These are phyloP conservation scores for Eurystomus gularis DNA, from an alignment of 2,113 vertebrate species.

Conservation along the genomic window DNA sequence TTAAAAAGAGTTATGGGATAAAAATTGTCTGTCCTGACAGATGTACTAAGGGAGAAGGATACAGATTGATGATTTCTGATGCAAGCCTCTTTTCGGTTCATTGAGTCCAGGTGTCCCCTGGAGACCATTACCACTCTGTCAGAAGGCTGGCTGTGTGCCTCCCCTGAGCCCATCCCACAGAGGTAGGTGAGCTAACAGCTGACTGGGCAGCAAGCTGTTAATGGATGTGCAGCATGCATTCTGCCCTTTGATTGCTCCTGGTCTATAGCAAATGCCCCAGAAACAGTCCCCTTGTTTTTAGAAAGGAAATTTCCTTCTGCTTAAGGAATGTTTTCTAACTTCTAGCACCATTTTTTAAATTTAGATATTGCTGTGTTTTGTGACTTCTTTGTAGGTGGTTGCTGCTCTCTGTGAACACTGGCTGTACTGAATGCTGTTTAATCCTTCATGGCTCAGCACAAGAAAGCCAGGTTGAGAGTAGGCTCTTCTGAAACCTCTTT, in stretches of 20 bases:
- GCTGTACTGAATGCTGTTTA: not conserved
- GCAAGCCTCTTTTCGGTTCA: fast-evolving
- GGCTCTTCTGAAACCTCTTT: not conserved
- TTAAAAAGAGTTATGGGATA: not conserved
- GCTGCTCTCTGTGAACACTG: not conserved
- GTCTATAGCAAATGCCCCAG: not conserved
- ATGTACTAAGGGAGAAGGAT: not conserved
- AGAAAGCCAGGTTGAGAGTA: not conserved
- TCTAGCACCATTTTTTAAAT: not conserved
- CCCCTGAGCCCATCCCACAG: not conserved
- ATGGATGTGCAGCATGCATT: not conserved
- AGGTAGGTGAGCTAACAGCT: not conserved
- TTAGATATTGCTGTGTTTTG: not conserved
- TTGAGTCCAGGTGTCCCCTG: not conserved
- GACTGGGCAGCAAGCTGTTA: not conserved
- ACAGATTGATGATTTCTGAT: not conserved
- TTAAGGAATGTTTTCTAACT: not conserved
- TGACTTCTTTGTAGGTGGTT: not conserved
- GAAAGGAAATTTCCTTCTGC: not conserved
- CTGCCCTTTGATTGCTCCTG: not conserved
- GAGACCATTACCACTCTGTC: not conserved
- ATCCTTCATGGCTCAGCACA: not conserved
- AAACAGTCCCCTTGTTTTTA: not conserved
- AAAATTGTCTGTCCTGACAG: not conserved
- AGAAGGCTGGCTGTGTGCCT: not conserved